Percentiles rank a stretch among this genome's conserved stretches.
These are phyloP conservation scores for Myotis findleyi DNA, from an alignment of 2,797 vertebrate genomes.

Conservation along the genomic window DNA sequence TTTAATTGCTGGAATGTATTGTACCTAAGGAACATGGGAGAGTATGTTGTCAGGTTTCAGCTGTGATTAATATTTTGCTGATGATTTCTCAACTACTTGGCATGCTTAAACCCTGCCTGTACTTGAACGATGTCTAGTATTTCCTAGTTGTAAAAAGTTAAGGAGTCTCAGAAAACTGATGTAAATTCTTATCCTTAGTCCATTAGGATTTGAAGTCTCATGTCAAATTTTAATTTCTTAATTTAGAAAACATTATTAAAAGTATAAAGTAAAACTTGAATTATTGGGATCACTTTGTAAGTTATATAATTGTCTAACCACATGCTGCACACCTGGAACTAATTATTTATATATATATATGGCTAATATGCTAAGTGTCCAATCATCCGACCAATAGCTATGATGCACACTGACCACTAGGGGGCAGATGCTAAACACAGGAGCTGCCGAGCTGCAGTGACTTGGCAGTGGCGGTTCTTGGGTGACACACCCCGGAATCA, in stretches of 20 bases:
- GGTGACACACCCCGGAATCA: too few species aligned
- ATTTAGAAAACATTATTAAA: slow-evolving; percentile 21
- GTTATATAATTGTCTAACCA: not conserved
- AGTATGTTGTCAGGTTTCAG: slow-evolving; percentile 63
- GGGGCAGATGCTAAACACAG: too few species aligned
- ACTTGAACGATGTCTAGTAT: slow-evolving; percentile 55
- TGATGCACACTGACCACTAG: too few species aligned
- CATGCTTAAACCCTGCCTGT: slow-evolving; percentile 52
- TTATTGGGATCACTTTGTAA: not conserved
- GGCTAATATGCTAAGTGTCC: too few species aligned
- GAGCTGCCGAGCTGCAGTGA: too few species aligned
- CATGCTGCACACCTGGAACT: not conserved
- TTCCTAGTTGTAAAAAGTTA: slow-evolving; percentile 35
- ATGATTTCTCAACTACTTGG: slow-evolving; percentile 52
- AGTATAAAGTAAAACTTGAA: not conserved
- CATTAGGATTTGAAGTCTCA: slow-evolving; percentile 12
- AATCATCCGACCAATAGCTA: too few species aligned
- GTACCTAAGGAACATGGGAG: slow-evolving; percentile 57
- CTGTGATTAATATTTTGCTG: slow-evolving; percentile 72
- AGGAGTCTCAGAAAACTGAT: slow-evolving; percentile 11
- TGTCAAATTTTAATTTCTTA: not conserved
- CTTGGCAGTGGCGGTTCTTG: too few species aligned
- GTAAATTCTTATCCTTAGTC: not conserved
- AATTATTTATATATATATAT: not conserved
- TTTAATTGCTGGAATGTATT: slow-evolving; percentile 70